A percentile compares a stretch with the other conserved stretches of the same genome.
Evolutionary conservation across 2,113 vertebrate genomes (phyloP).

Genomic region (Notiomystis cincta): DNA sequence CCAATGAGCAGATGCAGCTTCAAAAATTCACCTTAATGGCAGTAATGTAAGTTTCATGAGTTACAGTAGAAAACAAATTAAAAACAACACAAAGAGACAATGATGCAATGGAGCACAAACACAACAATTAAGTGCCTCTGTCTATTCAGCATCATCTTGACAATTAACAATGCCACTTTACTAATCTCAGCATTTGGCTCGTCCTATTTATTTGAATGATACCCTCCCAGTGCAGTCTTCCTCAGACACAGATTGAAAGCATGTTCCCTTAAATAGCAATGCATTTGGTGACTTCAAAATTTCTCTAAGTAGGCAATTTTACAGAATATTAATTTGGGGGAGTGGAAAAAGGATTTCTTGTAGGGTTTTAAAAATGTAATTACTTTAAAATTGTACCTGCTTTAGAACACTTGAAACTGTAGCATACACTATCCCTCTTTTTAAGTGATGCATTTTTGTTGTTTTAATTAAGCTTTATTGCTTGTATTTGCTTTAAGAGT

Average conservation of each 20-base stretch:
- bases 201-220: neutral
- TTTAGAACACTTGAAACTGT: neutral
- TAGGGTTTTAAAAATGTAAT: neutral
- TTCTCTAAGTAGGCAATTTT: neutral
- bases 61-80: conserved; percentile 68
- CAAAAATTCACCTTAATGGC: conserved; percentile 61
- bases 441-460: neutral
- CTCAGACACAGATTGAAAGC: neutral
- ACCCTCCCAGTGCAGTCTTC: neutral
- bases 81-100: conserved; percentile 58
- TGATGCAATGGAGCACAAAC: conserved; percentile 49
- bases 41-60: conserved; percentile 61
- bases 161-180: conserved; percentile 49
- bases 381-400: neutral
- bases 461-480: conserved; percentile 12
- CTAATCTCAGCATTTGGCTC: conserved; percentile 35
- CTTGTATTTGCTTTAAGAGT: neutral
- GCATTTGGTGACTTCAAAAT: neutral
- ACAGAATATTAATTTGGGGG: neutral
- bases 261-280: neutral
- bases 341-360: neutral
- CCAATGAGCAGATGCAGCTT: conserved; percentile 59
- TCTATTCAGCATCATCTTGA: conserved; percentile 48
- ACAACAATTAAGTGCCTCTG: conserved; percentile 31
- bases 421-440: neutral